Conservation (phyloP, 2,888 invertebrate species). For the Uloborus plumipes region DNA sequence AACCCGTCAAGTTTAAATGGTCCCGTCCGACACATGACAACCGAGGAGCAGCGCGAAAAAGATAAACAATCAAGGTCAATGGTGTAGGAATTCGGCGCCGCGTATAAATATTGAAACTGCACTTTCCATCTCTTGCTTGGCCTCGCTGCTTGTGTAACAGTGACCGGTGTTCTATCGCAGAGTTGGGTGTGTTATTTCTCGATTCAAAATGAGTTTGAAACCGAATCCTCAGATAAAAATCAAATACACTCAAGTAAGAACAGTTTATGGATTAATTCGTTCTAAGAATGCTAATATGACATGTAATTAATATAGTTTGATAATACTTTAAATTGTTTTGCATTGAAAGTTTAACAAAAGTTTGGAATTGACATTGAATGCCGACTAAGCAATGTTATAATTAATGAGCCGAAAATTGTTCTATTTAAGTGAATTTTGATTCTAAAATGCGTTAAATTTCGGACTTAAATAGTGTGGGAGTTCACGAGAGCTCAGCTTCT, state of each 20-base stretch:
- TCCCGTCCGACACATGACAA: not conserved
- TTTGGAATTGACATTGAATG: not conserved
- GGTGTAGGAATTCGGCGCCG: not conserved
- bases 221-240: constrained; percentile 29
- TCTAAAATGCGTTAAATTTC: too few species aligned
- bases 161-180: not conserved
- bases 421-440: too few species aligned
- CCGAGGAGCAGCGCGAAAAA: not conserved
- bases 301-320: too few species aligned
- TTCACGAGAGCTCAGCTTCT: too few species aligned
- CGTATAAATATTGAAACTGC: not conserved
- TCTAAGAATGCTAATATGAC: too few species aligned
- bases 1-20: too few species aligned
- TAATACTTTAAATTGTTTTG: too few species aligned
- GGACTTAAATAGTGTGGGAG: too few species aligned
- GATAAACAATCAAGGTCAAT: constrained; percentile 19
- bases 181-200: not conserved
- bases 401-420: too few species aligned
- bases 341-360: too few species aligned
- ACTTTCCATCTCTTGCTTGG: not conserved
- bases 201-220: constrained; percentile 25
- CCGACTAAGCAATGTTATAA: too few species aligned
- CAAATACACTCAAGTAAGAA: constrained; percentile 45
- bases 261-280: not conserved
- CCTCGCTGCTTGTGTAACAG: not conserved